These are phyloP conservation scores for Chironomus tentans DNA, from an alignment of 2,888 invertebrate genomes.

Conservation along the genomic window DNA sequence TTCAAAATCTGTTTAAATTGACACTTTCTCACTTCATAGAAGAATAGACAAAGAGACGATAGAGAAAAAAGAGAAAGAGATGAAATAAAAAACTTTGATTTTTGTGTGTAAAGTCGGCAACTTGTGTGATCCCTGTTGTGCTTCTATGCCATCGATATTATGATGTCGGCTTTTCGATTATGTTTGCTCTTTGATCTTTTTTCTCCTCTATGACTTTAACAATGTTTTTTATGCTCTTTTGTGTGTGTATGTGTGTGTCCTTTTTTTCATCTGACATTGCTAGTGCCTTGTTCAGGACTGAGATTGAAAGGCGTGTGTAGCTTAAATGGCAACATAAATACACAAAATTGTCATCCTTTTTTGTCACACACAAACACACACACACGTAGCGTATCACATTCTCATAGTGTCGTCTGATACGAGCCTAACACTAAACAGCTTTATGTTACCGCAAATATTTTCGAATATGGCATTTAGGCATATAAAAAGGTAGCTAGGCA, in stretches of 20 bases:
- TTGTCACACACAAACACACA: background rate
- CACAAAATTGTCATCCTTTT: background rate
- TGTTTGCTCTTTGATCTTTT: slow-evolving; percentile 11
- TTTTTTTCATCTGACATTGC: background rate
- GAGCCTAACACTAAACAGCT: too few relatives aligned
- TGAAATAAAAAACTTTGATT: background rate
- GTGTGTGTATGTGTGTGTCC: background rate
- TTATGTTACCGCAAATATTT: background rate
- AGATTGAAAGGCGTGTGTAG: background rate
- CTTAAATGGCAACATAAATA: background rate
- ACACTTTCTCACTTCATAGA: slow-evolving; percentile 10
- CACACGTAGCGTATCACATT: background rate
- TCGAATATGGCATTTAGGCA: background rate
- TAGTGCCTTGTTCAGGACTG: background rate
- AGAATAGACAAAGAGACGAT: background rate
- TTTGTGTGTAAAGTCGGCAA: slow-evolving; percentile 3
- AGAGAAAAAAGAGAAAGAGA: background rate
- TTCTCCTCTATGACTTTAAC: background rate
- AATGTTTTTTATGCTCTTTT: background rate
- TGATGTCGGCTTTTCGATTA: slow-evolving; percentile 15
- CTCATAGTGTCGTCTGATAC: background rate
- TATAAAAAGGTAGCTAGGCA: background rate
- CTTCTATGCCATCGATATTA: background rate
- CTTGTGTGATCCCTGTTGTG: slow-evolving; percentile 17
- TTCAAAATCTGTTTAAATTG: slow-evolving; percentile 10